Conservation (phyloP, 92 coral and sea anemone genomes). For the Hydrozoanthus gracilis region DNA sequence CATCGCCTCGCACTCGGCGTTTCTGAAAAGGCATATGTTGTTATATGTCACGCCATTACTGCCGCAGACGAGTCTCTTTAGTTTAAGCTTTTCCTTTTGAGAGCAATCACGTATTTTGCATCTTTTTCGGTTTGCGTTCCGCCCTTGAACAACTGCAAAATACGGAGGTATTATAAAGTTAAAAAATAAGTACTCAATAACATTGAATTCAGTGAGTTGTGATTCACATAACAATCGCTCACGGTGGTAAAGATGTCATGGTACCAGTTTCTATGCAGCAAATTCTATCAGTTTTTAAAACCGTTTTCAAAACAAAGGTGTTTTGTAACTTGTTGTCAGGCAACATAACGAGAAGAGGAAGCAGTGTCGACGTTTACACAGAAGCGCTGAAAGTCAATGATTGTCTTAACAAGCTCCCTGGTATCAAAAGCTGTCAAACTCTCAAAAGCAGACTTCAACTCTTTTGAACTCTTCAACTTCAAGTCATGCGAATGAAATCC, state of each 20-base stretch:
- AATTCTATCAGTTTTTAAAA: too few relatives aligned
- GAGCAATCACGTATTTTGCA: constrained; percentile 16
- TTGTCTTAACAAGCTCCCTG: neutral
- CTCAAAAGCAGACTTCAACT: neutral
- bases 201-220: too few relatives aligned
- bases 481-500: too few relatives aligned
- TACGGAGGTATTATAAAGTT: neutral
- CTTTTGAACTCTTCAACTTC: too few relatives aligned
- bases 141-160: constrained; percentile 8
- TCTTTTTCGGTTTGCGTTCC: neutral
- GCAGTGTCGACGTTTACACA: too few relatives aligned
- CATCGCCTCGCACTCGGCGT: constrained; percentile 68
- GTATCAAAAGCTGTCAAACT: neutral
- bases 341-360: too few relatives aligned
- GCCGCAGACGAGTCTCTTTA: constrained; percentile 64
- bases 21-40: constrained; percentile 70
- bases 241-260: too few relatives aligned
- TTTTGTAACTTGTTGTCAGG: too few relatives aligned
- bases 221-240: too few relatives aligned
- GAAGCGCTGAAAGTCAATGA: neutral
- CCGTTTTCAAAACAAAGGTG: too few relatives aligned
- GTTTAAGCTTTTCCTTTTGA: neutral
- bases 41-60: constrained; percentile 74
- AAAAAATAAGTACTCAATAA: neutral
- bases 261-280: too few relatives aligned